Conservation (phyloP, 2,797 vertebrate genomes). For the Crocodylus rhombifer region DNA sequence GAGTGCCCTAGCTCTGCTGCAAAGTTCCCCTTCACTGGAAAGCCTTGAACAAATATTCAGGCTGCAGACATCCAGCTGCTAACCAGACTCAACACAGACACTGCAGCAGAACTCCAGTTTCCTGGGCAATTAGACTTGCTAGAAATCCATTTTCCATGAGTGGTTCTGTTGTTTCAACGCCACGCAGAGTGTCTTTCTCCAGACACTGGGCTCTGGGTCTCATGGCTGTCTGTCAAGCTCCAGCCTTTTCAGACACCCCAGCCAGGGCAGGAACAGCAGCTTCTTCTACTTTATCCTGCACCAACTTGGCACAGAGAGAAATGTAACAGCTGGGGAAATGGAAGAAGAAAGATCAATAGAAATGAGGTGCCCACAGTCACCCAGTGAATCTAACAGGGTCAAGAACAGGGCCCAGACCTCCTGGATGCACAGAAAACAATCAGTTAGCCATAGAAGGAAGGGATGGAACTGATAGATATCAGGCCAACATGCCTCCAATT, state of each 20-base stretch:
- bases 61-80: no score
- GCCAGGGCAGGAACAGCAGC: background rate
- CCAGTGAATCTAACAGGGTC: background rate
- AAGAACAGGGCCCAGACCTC: background rate
- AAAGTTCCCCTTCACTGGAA: no score
- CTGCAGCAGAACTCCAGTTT: no score
- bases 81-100: no score
- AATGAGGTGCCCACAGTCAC: background rate
- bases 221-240: background rate
- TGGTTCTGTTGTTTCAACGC: no score
- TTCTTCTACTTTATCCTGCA: background rate
- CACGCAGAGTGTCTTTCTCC: background rate
- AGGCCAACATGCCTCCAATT: no score
- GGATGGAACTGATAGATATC: background rate
- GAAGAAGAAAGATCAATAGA: background rate
- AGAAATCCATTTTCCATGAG: no score
- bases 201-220: background rate
- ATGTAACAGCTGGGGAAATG: background rate
- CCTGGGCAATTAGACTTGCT: no score
- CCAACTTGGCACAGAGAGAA: background rate
- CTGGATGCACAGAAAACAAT: background rate
- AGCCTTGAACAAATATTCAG: no score
- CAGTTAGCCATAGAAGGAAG: background rate
- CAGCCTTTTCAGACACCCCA: background rate
- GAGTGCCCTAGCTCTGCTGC: no score